Evolutionary conservation across 2,888 invertebrate genomes (phyloP), one percentile per base, ranked within the genome.

Genomic region (Hedychridium roseum): DNA sequence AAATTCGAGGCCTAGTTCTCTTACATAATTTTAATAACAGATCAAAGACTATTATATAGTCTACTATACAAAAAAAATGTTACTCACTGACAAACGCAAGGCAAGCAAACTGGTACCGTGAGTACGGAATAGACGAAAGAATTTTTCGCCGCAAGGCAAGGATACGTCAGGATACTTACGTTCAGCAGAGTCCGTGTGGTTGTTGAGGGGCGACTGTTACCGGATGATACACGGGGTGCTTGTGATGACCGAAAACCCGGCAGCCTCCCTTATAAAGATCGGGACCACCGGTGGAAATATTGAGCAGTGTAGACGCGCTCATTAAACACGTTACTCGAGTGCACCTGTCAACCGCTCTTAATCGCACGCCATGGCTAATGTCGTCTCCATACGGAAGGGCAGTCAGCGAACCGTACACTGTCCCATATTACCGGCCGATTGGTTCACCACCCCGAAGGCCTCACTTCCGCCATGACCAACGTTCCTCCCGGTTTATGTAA

Each of bases 261-360:
- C 34, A 27, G 50, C 37, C 43, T 48, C 51, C 60, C 54, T 70
- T 70, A 70, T 70, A 70, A 65, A 61, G 58, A 49, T 26, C 38
- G 40, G 52, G 54, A 12, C 43, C 42, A 50, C 32, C 32, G 43
- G 45, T 46, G 44, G 59, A 64, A 65, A 73, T 65, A 64, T 57
- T 71, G 64, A 74, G 47, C 64, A 60, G 53, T 53, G 53, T 49
- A 64, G 71, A 73, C 71, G 66, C 66, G 70, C 57, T 72, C 73
- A 72, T 67, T 74, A 67, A 68, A 54, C 73, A 70, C 64, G 63
- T 67, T 64, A 57, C 54, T 20, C 38, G 42, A 26, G 20, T 27
- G 50, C 47, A 50, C 44, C 42, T 54, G 56, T 54, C 56, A 54
- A 39, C 43, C 50, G 62, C 46, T 60, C 52, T 64, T 71, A 66